Base-by-base conservation (phyloP, 2,113 vertebrate genomes). In the Nansenia antarctica region DNA sequence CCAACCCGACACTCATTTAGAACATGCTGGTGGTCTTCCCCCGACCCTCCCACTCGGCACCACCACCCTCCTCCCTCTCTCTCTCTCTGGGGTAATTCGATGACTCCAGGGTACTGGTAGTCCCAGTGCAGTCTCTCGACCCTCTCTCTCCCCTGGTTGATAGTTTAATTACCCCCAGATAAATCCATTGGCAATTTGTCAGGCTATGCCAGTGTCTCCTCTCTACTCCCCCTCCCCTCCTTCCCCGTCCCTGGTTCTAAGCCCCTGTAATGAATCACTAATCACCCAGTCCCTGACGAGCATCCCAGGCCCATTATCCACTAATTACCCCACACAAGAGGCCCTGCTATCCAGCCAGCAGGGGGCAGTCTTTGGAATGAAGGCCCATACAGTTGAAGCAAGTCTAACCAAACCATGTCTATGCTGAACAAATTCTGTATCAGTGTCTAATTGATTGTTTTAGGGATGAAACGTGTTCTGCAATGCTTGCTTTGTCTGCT, bases 211-310 rank as follows among this genome's bases (percentile, higher is more conserved):
- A 49, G 71, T 78, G 65, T 68, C 22, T 73, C 75, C 79, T 79
- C 67, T 34, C 67, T 37, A 12, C 31, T 18, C 31, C 63, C n/a
- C n/a, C 30, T 67, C 45, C 69, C 77, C 70, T 26, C 3, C 64
- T 26, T 49, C 3, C 30, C 73, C 80, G 65, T 76, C 77, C 77
- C 72, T 74, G 59, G 3, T 81, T 85, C 75, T 89, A 92, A 92
- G 89, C 89, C 87, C 70, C 78, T 90, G 89, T 92, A 91, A 92
- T 92, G 90, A 91, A 89, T 89, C 79, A 77, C 85, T 88, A 89
- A 90, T 91, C 87, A 90, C 83, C 70, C 42, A 6, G 83, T 87
- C 83, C 80, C 86, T 83, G 83, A 88, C 74, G 85, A 90, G 78
- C 82, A 84, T 87, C 82, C 85, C 83, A 70, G 74, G 82, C 70